These are phyloP conservation scores for Grus americana DNA, from an alignment of 2,113 vertebrate species.

Conservation along the genomic window DNA sequence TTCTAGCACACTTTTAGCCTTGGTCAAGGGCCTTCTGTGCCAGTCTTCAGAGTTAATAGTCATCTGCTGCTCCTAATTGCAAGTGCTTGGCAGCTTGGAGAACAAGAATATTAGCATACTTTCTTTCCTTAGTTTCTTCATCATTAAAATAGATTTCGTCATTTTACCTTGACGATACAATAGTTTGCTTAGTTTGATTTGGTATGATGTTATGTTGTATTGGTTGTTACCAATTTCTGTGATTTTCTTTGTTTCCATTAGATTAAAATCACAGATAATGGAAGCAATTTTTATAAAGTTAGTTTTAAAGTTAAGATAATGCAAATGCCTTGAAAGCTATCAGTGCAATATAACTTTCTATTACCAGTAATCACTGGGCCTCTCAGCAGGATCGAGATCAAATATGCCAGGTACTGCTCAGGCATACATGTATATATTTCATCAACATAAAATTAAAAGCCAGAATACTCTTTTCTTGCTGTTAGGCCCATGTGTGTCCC, in stretches of 20 bases:
- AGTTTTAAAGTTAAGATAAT: neutral
- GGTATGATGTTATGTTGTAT: rapidly evolving
- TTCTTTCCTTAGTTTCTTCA: neutral
- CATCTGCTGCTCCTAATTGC: neutral
- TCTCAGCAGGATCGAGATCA: neutral
- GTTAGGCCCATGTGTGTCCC: neutral
- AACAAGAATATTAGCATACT: neutral
- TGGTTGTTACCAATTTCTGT: neutral
- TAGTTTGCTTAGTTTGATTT: neutral
- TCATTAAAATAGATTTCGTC: neutral
- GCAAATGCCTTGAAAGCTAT: neutral
- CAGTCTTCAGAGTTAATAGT: neutral
- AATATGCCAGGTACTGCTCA: neutral
- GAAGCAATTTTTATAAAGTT: neutral
- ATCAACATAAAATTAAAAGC: neutral
- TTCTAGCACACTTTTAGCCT: neutral
- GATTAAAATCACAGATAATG: neutral
- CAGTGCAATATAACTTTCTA: neutral
- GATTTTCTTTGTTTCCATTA: neutral
- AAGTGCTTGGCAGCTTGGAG: neutral
- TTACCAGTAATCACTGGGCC: neutral
- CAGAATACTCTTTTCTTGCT: neutral
- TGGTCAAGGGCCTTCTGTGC: neutral
- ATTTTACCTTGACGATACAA: neutral
- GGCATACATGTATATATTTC: neutral